Evolutionary conservation across 2,888 invertebrate species (phyloP), one percentile per base, ranked within the genome.

Genomic region (Sinopyrophorus schimmeli): DNA sequence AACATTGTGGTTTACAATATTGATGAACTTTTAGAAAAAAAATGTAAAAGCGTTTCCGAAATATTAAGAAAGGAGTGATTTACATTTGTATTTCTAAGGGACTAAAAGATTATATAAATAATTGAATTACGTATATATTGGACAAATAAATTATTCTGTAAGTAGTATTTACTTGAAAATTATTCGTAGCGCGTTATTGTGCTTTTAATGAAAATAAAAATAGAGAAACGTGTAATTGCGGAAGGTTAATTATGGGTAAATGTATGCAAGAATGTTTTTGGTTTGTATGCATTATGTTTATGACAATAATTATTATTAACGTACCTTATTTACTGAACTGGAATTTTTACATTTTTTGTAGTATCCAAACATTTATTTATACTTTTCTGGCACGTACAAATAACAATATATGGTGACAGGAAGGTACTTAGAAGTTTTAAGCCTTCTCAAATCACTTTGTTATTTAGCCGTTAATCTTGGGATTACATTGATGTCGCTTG

Each of bases 401-500:
- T 51, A 50, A 46, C 51, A 51, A 41, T 34, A 47, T 50, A 44
- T 50, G 44, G 32, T 40, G 50, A 50, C 50, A 50, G 44, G 39
- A 18, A 39, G 38, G 39, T 39, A 42, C 28, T 42, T 42, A 40
- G 37, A 42, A 37, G 30, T 30, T 15, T 49, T 49, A 51, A 46
- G 44, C 41, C 35, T 46, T 31, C 35, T 38, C 34, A 38, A 32
- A 27, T 44, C 39, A 44, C 34, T 43, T 34, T 41, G 40, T 47
- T 41, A 28, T 41, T 31, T 39, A 23, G 30, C 37, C 51, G 46
- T 51, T 51, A 51, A 35, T 46, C 39, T 40, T 40, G 20, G 51
- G 46, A 51, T 51, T 46, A 51, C 41, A 40, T 41, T 27, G 31
- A 26, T 28, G 46, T 46, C 42, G 18, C 34, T 40, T 20, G 35